Base-by-base conservation (phyloP, 2,113 vertebrate species). In the Pica pica region DNA sequence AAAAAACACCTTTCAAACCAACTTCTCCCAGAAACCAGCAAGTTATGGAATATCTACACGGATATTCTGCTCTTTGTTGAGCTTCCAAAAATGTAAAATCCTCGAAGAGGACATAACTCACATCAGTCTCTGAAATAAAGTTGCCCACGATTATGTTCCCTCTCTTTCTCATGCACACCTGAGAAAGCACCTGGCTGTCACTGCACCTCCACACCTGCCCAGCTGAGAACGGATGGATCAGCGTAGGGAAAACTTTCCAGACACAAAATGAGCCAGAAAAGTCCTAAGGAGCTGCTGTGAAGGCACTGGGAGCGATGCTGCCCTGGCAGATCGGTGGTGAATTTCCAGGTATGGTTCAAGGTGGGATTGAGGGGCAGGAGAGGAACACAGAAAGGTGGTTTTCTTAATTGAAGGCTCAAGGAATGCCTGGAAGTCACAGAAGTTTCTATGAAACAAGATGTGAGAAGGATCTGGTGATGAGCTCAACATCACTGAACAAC, bases 271-370 rank as follows among this genome's bases (percentile, higher is more conserved):
- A 85, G 26, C 13, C 56, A 59, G 41, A 3, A 6, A 77, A 60
- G 2, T 4, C 59, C 44, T 4, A 11, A 44, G 68, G 47, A 50
- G 39, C 42, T 57, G 47, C 81, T 64, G 35, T 3, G 59, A 11
- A 46, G 31, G 28, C 55, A 31, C 35, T 3, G 57, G 35, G 16
- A 56, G 53, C 0, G 0, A 20, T 0, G 2, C 64, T 52, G 49
- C 31, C 56, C 46, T 7, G 2, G 46, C 35, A 55, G 55, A 16
- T 4, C 2, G 24, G 4, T 3, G 16, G 22, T 15, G 47, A 15
- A 3, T 22, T 8, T 7, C n/a, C 78, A 78, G 70, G 16, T 6
- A 16, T 0, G 33, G 47, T 1, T 49, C 31, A 28, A 64, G 55
- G 11, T 0, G 9, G 64, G 19, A 4, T 0, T 49, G 56, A 83